Conservation (phyloP, 2,797 vertebrate genomes). For the Chrosomus eos region DNA sequence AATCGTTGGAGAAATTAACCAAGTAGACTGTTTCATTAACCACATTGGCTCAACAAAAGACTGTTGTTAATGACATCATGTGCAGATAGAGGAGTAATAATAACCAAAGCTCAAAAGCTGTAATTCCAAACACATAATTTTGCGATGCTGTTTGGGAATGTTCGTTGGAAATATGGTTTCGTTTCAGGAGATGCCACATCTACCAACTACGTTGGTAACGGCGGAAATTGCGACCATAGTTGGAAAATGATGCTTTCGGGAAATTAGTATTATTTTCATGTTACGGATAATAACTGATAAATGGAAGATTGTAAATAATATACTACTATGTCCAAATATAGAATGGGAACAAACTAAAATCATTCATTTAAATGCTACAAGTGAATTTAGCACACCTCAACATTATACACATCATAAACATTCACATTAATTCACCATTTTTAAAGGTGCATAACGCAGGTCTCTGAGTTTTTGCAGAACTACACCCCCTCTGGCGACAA, state of each 20-base stretch:
- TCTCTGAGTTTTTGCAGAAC: no score
- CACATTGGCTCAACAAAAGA: neutral
- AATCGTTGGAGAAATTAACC: neutral
- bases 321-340: neutral
- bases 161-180: neutral
- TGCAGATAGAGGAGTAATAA: neutral
- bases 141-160: neutral
- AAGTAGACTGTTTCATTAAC: neutral
- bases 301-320: neutral
- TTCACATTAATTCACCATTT: neutral
- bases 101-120: neutral
- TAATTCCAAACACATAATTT: neutral
- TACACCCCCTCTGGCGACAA: no score
- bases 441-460: no score
- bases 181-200: no score
- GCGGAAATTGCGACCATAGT: no score
- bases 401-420: neutral
- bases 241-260: no score
- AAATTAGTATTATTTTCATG: neutral
- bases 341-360: neutral
- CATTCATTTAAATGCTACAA: neutral
- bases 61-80: neutral
- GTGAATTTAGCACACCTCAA: neutral
- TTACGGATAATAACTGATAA: neutral
- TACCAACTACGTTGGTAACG: no score